Conservation (phyloP, 2,113 vertebrate genomes). For the Okapia johnstoni region DNA sequence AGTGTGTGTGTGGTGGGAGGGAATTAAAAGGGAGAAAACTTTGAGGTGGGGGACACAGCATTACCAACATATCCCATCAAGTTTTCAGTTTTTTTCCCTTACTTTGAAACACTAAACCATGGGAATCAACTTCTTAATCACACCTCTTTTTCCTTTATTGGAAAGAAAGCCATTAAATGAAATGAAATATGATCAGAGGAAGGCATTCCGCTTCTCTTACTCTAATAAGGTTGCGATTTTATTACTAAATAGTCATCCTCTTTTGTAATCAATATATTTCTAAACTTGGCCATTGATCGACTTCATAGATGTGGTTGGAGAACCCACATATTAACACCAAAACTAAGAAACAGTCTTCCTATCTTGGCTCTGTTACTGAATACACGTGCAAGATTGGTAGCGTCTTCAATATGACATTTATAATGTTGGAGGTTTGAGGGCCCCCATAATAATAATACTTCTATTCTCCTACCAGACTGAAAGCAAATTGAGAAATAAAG, state of each 20-base stretch:
- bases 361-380: background rate
- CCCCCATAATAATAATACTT: background rate
- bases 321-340: background rate
- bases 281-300: background rate
- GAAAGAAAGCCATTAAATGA: conserved; percentile 5
- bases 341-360: background rate
- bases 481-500: conserved; percentile 1
- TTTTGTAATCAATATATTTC: conserved; percentile 4
- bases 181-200: background rate
- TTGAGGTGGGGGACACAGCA: background rate
- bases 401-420: background rate
- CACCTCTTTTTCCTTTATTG: background rate
- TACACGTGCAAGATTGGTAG: background rate
- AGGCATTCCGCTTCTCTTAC: background rate
- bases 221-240: background rate
- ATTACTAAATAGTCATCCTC: background rate
- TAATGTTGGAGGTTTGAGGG: background rate
- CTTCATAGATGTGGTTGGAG: background rate
- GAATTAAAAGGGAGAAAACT: no score
- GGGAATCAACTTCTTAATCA: background rate
- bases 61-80: background rate
- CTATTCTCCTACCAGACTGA: background rate
- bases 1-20: rapidly evolving
- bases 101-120: background rate
- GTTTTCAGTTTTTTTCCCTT: background rate